Base-by-base conservation (phyloP, 1,140 invertebrate genomes). In the Asbolus verrucosus region DNA sequence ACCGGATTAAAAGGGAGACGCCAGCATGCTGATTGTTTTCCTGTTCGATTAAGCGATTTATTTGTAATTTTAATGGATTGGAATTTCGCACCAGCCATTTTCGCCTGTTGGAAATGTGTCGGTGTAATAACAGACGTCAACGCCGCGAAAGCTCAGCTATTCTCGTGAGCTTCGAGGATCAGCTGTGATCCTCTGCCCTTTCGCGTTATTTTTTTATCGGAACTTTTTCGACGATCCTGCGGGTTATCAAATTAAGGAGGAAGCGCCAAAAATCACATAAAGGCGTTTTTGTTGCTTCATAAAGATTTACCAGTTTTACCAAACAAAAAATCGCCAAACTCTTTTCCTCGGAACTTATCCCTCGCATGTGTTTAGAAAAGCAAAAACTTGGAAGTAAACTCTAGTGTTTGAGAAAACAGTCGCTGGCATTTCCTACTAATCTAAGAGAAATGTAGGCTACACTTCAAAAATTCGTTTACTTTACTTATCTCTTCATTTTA, bases 111-210 rank as follows among this genome's bases (percentile, higher is more conserved):
- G 27, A 54, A 54, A 46, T 46, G 41, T 46, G 41, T 46, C 16
- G n/a, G 41, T 24, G 21, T 19, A 27, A 54, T 27, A 54, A 54
- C 46, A 54, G 46, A 50, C 43, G 43, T 50, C 43, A 50, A 50
- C 43, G n/a, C 46, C 19, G 21, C n/a, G 21, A 24, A 54, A 54
- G 46, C 46, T 54, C 1, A 54, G 46, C 46, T 54, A 27, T 54
- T 54, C 46, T 54, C 18, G 27, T 54, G 46, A 54, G 46, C 46
- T 54, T 31, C 21, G 8, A 27, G 21, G 46, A 54, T 54, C 46
- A 54, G n/a, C 8, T 19, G 9, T 54, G 46, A 54, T 24, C 21
- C 46, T 54, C 18, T 27, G 46, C 8, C 21, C 46, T 54, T 54
- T 54, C 21, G 46, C 21, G 24, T 54, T 31, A 54, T 54, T 36